Conservation (phyloP, 2,113 vertebrate genomes). For the Genyomyrus donnyi region DNA sequence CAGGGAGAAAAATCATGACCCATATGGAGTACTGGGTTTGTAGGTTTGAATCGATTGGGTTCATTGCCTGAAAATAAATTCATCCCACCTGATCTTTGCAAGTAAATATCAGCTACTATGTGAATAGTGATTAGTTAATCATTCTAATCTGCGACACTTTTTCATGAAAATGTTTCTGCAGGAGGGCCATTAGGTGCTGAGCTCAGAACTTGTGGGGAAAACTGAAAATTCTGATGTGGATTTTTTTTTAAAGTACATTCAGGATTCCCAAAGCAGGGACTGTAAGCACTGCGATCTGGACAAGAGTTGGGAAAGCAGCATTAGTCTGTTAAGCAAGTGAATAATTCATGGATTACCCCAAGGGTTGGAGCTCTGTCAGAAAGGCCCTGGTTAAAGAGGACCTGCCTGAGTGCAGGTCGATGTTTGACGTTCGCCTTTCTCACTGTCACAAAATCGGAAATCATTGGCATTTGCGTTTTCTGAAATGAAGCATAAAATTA, state of each 20-base stretch:
- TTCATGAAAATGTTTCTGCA: background rate
- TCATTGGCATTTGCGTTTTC: slow-evolving; percentile 48
- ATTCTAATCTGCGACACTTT: background rate
- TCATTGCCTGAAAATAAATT: background rate
- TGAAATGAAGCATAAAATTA: slow-evolving; percentile 24
- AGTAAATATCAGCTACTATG: background rate
- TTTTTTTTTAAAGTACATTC: background rate
- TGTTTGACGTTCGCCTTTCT: slow-evolving; percentile 48
- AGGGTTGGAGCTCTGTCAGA: slow-evolving; percentile 45
- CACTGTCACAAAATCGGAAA: slow-evolving; percentile 48
- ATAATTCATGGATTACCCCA: slow-evolving; percentile 48
- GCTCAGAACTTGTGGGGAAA: background rate
- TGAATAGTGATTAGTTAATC: background rate
- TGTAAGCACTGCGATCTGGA: background rate
- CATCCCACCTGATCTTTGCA: background rate
- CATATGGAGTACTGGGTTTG: background rate
- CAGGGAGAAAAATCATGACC: background rate
- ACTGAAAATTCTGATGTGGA: background rate
- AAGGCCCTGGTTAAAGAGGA: slow-evolving; percentile 50
- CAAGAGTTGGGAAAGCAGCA: background rate
- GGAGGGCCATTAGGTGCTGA: background rate
- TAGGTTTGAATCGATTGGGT: background rate
- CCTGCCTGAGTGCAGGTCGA: slow-evolving; percentile 49
- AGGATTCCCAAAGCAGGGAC: background rate
- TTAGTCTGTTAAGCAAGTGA: background rate